These are phyloP conservation scores for Mystacides longicornis DNA, from an alignment of 2,888 invertebrate species.

Conservation along the genomic window DNA sequence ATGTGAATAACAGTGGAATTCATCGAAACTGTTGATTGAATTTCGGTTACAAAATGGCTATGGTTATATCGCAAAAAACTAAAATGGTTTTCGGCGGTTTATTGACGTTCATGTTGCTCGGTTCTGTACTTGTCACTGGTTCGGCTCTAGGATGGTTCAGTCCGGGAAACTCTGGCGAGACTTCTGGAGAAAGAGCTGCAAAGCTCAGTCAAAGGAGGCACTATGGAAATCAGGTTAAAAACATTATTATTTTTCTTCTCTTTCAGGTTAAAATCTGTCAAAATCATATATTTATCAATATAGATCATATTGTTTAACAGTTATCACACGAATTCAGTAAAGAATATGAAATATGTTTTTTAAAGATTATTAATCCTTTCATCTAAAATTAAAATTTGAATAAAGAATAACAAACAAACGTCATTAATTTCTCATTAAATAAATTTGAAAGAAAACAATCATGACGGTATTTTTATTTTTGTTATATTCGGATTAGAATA, in stretches of 20 bases:
- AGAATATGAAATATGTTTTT: no score
- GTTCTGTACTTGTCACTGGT: constrained; percentile 50
- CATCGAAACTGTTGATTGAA: not conserved
- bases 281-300: no score
- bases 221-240: constrained; percentile 23
- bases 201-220: constrained; percentile 26
- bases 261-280: no score
- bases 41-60: constrained; percentile 43
- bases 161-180: constrained; percentile 32
- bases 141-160: constrained; percentile 58
- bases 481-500: not conserved
- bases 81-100: constrained; percentile 54
- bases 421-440: not conserved
- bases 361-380: no score
- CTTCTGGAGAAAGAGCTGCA: constrained; percentile 23
- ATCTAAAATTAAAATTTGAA: no score
- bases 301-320: no score
- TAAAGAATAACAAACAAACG: not conserved
- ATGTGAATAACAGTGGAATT: not conserved
- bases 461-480: not conserved
- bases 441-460: not conserved
- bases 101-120: constrained; percentile 49
- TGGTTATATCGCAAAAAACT: constrained; percentile 57
- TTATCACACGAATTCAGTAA: no score
- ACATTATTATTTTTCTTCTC: not conserved